phyloP scores from a whole-genome alignment of 1,140 invertebrate species.

The Lordiphosa stackelbergi region DNA sequence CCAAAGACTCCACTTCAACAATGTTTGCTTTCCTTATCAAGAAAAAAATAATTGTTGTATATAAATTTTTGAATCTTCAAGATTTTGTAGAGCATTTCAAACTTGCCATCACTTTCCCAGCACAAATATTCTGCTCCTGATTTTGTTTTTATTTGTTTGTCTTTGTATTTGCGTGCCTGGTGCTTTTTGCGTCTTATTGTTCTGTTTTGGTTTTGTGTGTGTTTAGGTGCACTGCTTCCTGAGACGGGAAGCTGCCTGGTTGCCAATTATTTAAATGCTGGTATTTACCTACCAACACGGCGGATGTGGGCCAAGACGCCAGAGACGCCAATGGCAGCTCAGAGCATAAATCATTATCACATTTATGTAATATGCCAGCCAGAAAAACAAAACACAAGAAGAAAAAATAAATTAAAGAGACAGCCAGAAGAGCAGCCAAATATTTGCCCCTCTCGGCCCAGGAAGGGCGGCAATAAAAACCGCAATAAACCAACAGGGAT shows the following conservation, averaged over 20 bases:
- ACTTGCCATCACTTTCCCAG: neutral
- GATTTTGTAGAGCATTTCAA: neutral
- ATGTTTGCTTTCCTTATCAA: no score
- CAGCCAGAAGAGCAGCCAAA: constrained; percentile 31
- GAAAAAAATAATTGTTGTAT: no score
- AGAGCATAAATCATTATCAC: constrained; percentile 71
- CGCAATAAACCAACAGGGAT: constrained; percentile 73
- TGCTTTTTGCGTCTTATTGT: constrained; percentile 9
- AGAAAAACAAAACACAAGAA: constrained; percentile 5
- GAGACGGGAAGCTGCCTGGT: constrained; percentile 61
- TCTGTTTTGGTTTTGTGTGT: constrained; percentile 26
- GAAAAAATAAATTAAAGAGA: constrained; percentile 3
- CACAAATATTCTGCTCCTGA: constrained; percentile 45
- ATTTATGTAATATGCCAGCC: constrained; percentile 66
- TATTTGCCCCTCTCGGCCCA: constrained; percentile 40
- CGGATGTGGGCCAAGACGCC: constrained; percentile 65
- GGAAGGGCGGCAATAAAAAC: constrained; percentile 59
- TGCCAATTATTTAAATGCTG: constrained; percentile 75
- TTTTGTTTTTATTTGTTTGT: constrained; percentile 55
- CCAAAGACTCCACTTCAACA: no score
- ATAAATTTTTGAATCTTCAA: no score
- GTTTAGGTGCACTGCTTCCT: constrained; percentile 42
- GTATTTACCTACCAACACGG: constrained; percentile 66
- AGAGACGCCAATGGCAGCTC: constrained; percentile 13
- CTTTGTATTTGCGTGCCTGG: constrained; percentile 51